These are phyloP conservation scores for Hucho hucho DNA, from an alignment of 2,113 vertebrate genomes.

Conservation along the genomic window DNA sequence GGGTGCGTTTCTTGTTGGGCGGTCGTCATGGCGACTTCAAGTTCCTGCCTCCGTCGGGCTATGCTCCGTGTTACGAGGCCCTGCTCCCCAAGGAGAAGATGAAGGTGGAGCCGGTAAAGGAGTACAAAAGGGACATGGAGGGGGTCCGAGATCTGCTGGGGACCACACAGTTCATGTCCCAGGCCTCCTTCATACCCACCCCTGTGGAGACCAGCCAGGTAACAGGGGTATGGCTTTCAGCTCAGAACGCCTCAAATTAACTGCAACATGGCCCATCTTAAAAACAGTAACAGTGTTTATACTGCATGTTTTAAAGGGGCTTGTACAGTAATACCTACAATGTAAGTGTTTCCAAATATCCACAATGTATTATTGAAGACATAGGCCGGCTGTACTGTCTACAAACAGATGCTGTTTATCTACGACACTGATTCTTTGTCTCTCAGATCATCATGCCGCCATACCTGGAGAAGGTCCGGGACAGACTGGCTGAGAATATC, in stretches of 20 bases:
- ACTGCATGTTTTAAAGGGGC: too few species aligned
- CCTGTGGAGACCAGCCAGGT: conserved; percentile 97
- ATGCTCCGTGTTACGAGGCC: conserved; percentile 93
- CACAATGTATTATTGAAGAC: too few species aligned
- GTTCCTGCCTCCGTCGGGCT: conserved; percentile 92
- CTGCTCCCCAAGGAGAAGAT: conserved; percentile 95
- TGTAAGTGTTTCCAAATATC: too few species aligned
- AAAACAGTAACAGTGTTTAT: too few species aligned
- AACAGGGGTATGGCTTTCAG: conserved; percentile 9
- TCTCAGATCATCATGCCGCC: conserved; percentile 87
- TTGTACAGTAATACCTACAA: too few species aligned
- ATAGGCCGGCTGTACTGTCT: not conserved
- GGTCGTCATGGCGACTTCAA: conserved; percentile 97
- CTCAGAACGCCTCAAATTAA: too few species aligned
- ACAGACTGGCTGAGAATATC: conserved; percentile 95
- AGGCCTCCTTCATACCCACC: conserved; percentile 93
- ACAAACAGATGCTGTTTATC: not conserved
- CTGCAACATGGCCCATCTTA: not conserved
- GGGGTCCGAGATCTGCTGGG: conserved; percentile 91
- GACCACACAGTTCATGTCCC: conserved; percentile 86
- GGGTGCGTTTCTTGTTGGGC: conserved; percentile 92
- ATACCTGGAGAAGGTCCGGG: conserved; percentile 94
- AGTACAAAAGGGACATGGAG: conserved; percentile 90
- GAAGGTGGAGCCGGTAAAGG: conserved; percentile 93
- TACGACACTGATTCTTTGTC: conserved; percentile 2